A percentile compares a stretch with the other conserved stretches of the same genome.
phyloP scores from a whole-genome alignment of 2,113 vertebrate genomes.

The Notothenia rossii region DNA sequence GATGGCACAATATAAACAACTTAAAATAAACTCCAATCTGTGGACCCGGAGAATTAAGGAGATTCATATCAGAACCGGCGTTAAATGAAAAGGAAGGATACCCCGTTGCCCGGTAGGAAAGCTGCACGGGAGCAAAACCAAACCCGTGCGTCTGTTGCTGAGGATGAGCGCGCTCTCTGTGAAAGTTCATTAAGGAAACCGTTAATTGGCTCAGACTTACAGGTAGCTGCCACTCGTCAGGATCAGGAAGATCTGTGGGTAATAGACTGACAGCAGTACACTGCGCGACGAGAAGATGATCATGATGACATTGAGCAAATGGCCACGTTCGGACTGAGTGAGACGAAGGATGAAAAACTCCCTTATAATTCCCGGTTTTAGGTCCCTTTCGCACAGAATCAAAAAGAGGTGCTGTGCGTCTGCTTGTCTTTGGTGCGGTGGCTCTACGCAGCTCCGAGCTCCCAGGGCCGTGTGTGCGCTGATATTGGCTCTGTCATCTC shows the following conservation, averaged over 20 bases:
- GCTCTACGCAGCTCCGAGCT: conserved; percentile 85
- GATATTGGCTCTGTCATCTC: conserved; percentile 89
- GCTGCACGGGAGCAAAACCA: conserved; percentile 4
- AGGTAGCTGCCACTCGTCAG: conserved; percentile 97
- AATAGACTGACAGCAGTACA: conserved; percentile 96
- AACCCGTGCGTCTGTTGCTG: conserved; percentile 28
- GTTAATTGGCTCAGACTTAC: conserved; percentile 86
- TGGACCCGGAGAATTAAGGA: not conserved
- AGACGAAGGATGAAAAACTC: conserved; percentile 66
- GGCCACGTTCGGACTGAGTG: conserved; percentile 70
- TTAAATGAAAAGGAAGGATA: not conserved
- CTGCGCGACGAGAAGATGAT: conserved; percentile 94
- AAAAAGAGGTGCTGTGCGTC: conserved; percentile 58
- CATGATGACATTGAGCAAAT: conserved; percentile 90
- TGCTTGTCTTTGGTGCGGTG: conserved; percentile 69
- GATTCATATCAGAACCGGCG: conserved; percentile 1
- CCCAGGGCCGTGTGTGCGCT: conserved; percentile 84
- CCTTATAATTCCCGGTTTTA: conserved; percentile 80
- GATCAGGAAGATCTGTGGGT: conserved; percentile 98
- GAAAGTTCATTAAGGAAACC: conserved; percentile 58
- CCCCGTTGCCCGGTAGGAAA: conserved; percentile 1
- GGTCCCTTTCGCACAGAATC: conserved; percentile 60
- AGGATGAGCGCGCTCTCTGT: conserved; percentile 41
- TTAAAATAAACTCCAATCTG: not conserved
- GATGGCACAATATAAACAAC: too few species aligned